Percentiles rank a stretch among this genome's conserved stretches.
Conservation (phyloP, 2,888 invertebrate species). For the Mylabris sibirica region DNA sequence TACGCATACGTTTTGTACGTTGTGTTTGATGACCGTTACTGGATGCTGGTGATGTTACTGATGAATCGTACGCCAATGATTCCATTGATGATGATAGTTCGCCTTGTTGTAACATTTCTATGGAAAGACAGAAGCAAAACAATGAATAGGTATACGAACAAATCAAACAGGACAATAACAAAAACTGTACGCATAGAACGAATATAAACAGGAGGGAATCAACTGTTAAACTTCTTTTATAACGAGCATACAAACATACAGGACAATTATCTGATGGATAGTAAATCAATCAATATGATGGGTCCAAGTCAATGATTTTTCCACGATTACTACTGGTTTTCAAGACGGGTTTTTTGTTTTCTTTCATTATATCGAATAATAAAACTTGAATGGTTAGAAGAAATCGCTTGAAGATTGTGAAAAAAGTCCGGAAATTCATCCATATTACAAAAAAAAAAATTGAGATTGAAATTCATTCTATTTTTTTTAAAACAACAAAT, state of each 20-base stretch:
- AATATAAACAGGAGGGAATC: neutral
- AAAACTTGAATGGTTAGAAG: neutral
- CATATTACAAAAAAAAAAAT: neutral
- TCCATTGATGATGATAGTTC: conserved; percentile 81
- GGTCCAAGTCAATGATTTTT: conserved; percentile 37
- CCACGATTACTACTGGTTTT: conserved; percentile 39
- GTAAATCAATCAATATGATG: conserved; percentile 27
- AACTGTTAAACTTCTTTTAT: neutral
- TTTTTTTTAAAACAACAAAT: neutral
- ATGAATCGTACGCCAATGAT: conserved; percentile 77
- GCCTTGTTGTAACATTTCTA: conserved; percentile 78
- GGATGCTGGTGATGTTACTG: conserved; percentile 75
- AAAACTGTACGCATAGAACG: neutral
- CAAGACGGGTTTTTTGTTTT: conserved; percentile 38
- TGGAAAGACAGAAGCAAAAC: conserved; percentile 50
- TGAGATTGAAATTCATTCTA: neutral
- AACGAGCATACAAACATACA: conserved; percentile 1
- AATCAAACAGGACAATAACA: neutral
- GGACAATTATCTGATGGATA: conserved; percentile 17
- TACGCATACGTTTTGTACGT: conserved; percentile 95
- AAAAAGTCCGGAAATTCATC: neutral
- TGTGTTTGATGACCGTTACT: conserved; percentile 66
- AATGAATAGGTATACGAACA: neutral
- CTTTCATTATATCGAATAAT: conserved; percentile 2
- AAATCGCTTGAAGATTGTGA: neutral